Evolutionary conservation across 2,797 vertebrate species (phyloP).

Genomic region (Sebastes paucispinis): DNA sequence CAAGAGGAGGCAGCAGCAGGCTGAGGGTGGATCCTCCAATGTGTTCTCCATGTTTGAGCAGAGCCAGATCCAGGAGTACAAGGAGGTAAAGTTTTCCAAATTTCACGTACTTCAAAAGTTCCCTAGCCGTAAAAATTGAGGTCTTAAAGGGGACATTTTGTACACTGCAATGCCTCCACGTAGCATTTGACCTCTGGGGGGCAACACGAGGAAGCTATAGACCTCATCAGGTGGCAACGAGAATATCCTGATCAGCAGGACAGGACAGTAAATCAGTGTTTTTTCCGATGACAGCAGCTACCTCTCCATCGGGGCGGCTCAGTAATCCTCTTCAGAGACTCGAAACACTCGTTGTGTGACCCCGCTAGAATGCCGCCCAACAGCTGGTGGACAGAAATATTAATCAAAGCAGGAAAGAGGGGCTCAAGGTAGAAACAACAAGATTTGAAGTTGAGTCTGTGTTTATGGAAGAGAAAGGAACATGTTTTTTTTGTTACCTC

Average conservation of each 20-base stretch:
- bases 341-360: conserved; percentile 51
- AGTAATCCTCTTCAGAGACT: conserved; percentile 49
- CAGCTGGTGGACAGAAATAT: conserved; percentile 63
- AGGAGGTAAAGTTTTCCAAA: conserved; percentile 84
- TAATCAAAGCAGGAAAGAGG: conserved; percentile 38
- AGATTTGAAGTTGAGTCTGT: conserved; percentile 1
- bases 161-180: neutral
- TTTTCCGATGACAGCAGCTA: conserved; percentile 50
- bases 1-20: conserved; percentile 91
- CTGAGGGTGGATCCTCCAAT: conserved; percentile 90
- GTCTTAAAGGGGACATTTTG: neutral
- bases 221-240: neutral
- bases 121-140: neutral
- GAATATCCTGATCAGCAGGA: conserved; percentile 37
- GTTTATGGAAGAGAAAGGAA: neutral
- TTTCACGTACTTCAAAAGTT: neutral
- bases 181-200: conserved; percentile 27
- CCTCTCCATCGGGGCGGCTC: conserved; percentile 25
- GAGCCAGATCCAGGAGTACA: conserved; percentile 98
- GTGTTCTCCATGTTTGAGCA: conserved; percentile 98
- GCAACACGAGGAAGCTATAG: neutral
- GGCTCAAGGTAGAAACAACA: conserved; percentile 21
- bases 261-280: conserved; percentile 53
- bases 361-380: conserved; percentile 65
- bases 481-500: neutral